Base-by-base conservation (phyloP, 1,140 invertebrate genomes). In the Chironomus striatipennis region DNA sequence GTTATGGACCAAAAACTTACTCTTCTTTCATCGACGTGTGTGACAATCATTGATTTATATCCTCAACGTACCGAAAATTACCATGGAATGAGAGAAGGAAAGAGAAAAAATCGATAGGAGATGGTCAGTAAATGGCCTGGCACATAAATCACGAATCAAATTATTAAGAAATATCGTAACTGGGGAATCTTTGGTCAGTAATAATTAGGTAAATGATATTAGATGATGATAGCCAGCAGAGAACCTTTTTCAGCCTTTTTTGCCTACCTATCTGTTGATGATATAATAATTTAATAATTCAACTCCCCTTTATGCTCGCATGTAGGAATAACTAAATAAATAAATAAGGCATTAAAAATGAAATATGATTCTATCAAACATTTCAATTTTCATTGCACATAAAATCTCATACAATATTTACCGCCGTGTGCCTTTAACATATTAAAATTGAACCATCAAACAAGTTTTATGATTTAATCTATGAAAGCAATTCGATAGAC, bases 81-180 rank as follows among this genome's bases (percentile, higher is more conserved):
- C 24, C 24, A 5, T 34, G 5, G 24, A 34, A 34, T 34, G 24
- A 34, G 5, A 34, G 24, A 5, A 34, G 24, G 24, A 34, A 34
- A 34, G 24, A 34, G 24, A 34, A 5, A 34, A 34, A 34, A n/a
- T n/a, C 24, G 24, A 34, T 34, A 34, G 24, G 24, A 34, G 24
- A 34, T 34, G 24, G 24, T 34, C 24, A 34, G 24, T 34, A 34
- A 34, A 34, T 34, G 24, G 24, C 24, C 24, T 34, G 24, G 24
- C 24, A 57, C 47, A 57, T 57, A 57, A 57, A 57, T 57, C 47
- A 15, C 12, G 12, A 15, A 57, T 12, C 12, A 57, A 57, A 57
- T 57, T 57, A 57, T 57, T 57, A 57, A 57, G 47, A 57, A 57
- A 57, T 57, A 57, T 57, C 47, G 12, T 57, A n/a, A 57, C n/a